Evolutionary conservation across 2,888 invertebrate genomes (phyloP).

Genomic region (Hirudinaria manillensis): DNA sequence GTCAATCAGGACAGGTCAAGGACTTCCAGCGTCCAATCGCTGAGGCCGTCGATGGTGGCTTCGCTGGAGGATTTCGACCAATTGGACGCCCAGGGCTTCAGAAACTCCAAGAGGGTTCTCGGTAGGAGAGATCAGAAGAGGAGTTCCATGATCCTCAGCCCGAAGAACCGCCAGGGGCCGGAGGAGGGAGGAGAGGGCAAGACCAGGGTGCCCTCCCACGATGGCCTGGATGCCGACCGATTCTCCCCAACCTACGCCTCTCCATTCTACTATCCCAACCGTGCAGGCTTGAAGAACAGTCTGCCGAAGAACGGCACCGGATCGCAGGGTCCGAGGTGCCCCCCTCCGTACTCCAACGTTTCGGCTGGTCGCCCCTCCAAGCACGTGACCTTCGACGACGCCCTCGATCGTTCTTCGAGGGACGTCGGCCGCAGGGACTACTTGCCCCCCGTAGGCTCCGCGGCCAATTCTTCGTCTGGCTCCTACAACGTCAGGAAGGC

Average conservation of each 20-base stretch:
- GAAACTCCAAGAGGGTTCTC: neutral
- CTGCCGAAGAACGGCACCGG: neutral
- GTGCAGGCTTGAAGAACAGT: neutral
- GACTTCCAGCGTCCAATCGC: too few relatives aligned
- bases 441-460: neutral
- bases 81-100: neutral
- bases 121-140: conserved; percentile 1
- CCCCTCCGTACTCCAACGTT: neutral
- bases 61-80: conserved; percentile 4
- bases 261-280: neutral
- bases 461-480: neutral
- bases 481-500: conserved; percentile 8
- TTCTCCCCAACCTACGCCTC: neutral
- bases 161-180: neutral
- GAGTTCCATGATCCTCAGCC: neutral
- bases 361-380: neutral
- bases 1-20: too few relatives aligned
- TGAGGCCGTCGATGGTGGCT: neutral
- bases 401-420: neutral
- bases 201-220: neutral
- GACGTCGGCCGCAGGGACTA: neutral
- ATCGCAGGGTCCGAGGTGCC: neutral
- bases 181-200: neutral
- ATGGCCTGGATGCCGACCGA: neutral
- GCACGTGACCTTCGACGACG: conserved; percentile 7